A percentile compares a stretch with the other conserved stretches of the same genome.
phyloP scores from a whole-genome alignment of 2,113 vertebrate species.

The Caranx ignobilis region DNA sequence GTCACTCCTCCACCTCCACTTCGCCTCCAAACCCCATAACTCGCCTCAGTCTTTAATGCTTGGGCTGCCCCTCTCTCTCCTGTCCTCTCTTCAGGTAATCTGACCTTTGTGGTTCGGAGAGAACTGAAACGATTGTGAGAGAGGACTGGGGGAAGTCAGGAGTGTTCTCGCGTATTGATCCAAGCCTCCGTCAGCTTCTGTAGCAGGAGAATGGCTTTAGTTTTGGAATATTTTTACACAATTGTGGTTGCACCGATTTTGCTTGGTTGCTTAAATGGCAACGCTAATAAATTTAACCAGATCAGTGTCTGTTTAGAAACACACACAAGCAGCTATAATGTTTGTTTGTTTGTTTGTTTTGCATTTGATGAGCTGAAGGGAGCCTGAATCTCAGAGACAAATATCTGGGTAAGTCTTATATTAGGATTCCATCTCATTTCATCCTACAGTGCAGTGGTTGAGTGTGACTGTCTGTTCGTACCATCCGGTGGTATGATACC shows the following conservation, averaged over 20 bases:
- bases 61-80: conserved; percentile 59
- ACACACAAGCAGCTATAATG: not conserved
- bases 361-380: not conserved
- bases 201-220: conserved; percentile 37
- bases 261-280: not conserved
- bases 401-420: not conserved
- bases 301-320: conserved; percentile 1
- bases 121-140: conserved; percentile 66
- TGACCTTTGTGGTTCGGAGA: conserved; percentile 72
- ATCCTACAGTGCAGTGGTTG: too few relatives aligned
- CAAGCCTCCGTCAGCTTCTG: conserved; percentile 36
- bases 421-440: not conserved
- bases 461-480: too few relatives aligned
- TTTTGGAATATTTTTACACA: conserved; percentile 28
- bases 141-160: conserved; percentile 66
- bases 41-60: conserved; percentile 70
- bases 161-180: conserved; percentile 67
- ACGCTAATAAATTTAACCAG: conserved; percentile 13
- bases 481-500: too few relatives aligned
- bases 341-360: not conserved
- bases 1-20: conserved; percentile 71
- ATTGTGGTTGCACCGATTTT: not conserved
- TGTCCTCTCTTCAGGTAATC: conserved; percentile 70
- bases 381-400: not conserved
- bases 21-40: conserved; percentile 59